Evolutionary conservation across 2,888 invertebrate genomes (phyloP), one percentile per base, ranked within the genome.

Genomic region (Stictocephala bisonia): DNA sequence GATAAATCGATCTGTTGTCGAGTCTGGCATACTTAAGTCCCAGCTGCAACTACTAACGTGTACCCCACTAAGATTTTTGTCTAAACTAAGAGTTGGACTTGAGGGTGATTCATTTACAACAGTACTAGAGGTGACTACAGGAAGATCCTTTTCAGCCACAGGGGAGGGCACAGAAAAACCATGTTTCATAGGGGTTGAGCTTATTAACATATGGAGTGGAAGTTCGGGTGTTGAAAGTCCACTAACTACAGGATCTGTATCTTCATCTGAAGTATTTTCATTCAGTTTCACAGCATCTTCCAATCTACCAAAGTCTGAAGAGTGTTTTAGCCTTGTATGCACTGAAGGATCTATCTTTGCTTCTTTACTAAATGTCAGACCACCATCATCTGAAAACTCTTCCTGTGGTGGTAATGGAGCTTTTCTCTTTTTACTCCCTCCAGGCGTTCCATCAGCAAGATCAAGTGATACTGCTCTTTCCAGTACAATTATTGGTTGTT

Each of bases 391-490:
- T 35, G 83, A 83, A 44, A 73, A 76, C n/a, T 77, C 79, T 18
- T 78, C 77, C 73, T 80, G 80, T 20, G 81, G 81, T 3, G 81
- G 81, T 41, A 88, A 85, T 79, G 89, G 89, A 0, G 90, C 90
- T 83, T 91, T 91, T 26, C 90, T 86, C 79, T 91, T 91, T 80
- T 90, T 90, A 56, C 75, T 78, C 22, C 78, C 77, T 24, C 80
- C 80, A 0, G 79, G 75, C 6, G 79, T 79, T 13, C 80, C 80
- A 70, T 80, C 80, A 22, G 78, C 78, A 41, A 80, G 70, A 77
- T 94, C 94, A 50, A 94, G 84, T 79, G 93, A 93, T 81, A 93
- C 93, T 0, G 94, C 93, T 76, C 93, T 86, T 84, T 94, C 93
- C 24, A 85, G 78, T 22, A 76, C 64, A 76, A 76, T 31, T 75